Conservation (phyloP, 2,113 vertebrate species). For the Centropristis striata region DNA sequence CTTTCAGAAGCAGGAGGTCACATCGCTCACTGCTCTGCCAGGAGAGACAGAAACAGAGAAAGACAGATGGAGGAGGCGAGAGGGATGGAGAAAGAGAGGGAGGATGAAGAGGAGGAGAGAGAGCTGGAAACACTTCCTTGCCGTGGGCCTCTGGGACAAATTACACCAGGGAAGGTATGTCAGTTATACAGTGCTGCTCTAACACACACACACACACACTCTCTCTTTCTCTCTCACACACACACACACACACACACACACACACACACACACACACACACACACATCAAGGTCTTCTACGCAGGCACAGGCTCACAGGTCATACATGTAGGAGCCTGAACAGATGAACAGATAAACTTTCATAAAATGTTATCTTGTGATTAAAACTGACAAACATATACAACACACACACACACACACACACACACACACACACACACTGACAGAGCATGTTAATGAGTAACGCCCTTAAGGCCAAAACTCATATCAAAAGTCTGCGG, state of each 20-base stretch:
- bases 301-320: constrained; percentile 18
- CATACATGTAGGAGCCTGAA: constrained; percentile 7
- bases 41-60: constrained; percentile 41
- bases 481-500: constrained; percentile 45
- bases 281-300: background rate
- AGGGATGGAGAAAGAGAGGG: constrained; percentile 26
- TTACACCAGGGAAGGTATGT: constrained; percentile 61
- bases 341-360: constrained; percentile 15
- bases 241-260: constrained; percentile 6
- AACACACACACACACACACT: constrained; percentile 4
- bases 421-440: constrained; percentile 8
- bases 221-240: background rate
- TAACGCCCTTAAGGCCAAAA: constrained; percentile 42
- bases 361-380: background rate
- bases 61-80: constrained; percentile 52
- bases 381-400: constrained; percentile 32
- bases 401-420: constrained; percentile 1
- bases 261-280: background rate
- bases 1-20: constrained; percentile 68
- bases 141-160: constrained; percentile 67
- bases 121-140: constrained; percentile 51
- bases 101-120: constrained; percentile 22
- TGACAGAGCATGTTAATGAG: constrained; percentile 22
- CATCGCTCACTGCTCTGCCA: constrained; percentile 46
- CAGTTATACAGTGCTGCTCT: constrained; percentile 38